Evolutionary conservation across 2,888 invertebrate genomes (phyloP).

Genomic region (Beris morrisii): DNA sequence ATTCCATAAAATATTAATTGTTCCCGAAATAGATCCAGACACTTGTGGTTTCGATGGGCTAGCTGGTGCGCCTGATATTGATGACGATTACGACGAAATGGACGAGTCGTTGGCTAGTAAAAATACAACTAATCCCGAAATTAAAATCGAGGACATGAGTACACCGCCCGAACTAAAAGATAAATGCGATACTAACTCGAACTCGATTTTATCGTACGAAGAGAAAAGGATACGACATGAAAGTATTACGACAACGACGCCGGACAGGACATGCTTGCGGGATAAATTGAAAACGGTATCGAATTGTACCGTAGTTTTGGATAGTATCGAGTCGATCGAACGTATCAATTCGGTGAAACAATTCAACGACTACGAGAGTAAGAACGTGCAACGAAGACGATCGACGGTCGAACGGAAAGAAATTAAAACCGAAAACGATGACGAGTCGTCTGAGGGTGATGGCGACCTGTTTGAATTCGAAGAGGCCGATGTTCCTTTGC

Average conservation of each 20-base stretch:
- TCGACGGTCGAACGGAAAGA: slow-evolving; percentile 47
- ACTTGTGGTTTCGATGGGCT: slow-evolving; percentile 54
- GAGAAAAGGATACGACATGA: slow-evolving; percentile 1
- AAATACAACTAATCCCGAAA: slow-evolving; percentile 4
- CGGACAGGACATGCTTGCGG: background rate
- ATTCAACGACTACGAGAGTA: slow-evolving; percentile 33
- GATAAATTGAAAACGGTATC: slow-evolving; percentile 39
- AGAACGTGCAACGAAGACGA: slow-evolving; percentile 23
- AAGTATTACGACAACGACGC: slow-evolving; percentile 6
- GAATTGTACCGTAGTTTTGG: slow-evolving; percentile 44
- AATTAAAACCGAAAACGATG: slow-evolving; percentile 51
- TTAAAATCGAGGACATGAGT: slow-evolving; percentile 1
- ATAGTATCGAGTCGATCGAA: slow-evolving; percentile 41
- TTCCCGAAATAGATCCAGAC: slow-evolving; percentile 54
- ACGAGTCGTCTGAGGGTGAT: slow-evolving; percentile 49
- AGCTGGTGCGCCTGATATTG: slow-evolving; percentile 52
- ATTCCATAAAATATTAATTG: slow-evolving; percentile 25
- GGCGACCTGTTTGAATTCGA: slow-evolving; percentile 74
- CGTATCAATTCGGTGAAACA: slow-evolving; percentile 41
- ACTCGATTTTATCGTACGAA: slow-evolving; percentile 34
- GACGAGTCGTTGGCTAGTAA: slow-evolving; percentile 7
- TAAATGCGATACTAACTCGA: slow-evolving; percentile 38
- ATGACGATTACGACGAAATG: slow-evolving; percentile 18
- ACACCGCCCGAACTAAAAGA: background rate
- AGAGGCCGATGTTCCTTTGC: slow-evolving; percentile 75